These are phyloP conservation scores for Acanthopleura granulata DNA, from an alignment of 2,888 invertebrate species.

Conservation along the genomic window DNA sequence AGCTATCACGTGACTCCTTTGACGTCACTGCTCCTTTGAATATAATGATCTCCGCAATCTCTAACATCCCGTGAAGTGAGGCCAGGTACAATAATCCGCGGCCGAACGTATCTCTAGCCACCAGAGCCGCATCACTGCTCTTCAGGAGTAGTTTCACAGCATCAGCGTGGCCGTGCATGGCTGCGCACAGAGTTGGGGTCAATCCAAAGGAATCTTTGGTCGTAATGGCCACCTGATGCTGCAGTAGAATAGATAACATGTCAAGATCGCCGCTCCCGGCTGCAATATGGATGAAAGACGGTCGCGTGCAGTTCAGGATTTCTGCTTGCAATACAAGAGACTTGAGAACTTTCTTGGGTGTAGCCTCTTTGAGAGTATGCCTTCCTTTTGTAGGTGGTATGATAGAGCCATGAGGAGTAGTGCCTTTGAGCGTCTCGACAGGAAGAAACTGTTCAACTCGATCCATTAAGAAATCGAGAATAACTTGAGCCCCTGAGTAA, in stretches of 20 bases:
- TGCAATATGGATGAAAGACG: slow-evolving; percentile 8
- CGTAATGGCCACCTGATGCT: slow-evolving; percentile 5
- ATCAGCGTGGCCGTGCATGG: not conserved
- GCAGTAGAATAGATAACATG: not conserved
- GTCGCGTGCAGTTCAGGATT: slow-evolving; percentile 2
- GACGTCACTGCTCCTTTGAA: slow-evolving; percentile 12
- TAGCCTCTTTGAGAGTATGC: not conserved
- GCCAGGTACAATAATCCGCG: slow-evolving; percentile 4
- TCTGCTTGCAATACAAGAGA: slow-evolving; percentile 5
- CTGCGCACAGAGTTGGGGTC: slow-evolving; percentile 9
- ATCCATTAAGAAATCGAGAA: slow-evolving; percentile 2
- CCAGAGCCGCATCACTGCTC: slow-evolving; percentile 7
- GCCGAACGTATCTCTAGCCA: slow-evolving; percentile 1
- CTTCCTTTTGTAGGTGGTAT: not conserved
- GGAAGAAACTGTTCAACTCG: slow-evolving; percentile 9
- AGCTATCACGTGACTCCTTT: slow-evolving; percentile 12
- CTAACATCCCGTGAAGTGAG: not conserved
- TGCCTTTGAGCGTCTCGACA: slow-evolving; percentile 8
- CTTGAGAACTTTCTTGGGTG: not conserved
- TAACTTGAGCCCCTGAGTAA: slow-evolving; percentile 6
- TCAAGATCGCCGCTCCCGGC: not conserved
- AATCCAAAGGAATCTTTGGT: slow-evolving; percentile 5
- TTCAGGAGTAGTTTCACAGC: not conserved
- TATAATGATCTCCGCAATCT: slow-evolving; percentile 8
- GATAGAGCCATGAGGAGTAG: not conserved